Evolutionary conservation across 2,888 invertebrate species (phyloP).

Genomic region (Euspilapteryx auroguttella): DNA sequence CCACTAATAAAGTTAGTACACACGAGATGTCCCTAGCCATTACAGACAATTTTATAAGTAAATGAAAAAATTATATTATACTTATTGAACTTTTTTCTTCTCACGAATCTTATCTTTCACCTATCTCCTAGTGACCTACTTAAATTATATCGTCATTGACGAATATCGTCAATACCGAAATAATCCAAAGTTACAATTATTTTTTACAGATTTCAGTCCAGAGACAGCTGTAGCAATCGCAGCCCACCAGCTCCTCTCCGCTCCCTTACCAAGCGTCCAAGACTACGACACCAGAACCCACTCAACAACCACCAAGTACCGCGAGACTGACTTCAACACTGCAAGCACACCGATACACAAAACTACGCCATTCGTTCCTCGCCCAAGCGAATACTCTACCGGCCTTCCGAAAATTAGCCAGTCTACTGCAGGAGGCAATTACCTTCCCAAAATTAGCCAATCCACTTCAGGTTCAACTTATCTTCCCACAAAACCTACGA

Average conservation of each 20-base stretch:
- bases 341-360: slow-evolving; percentile 7
- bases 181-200: too few species aligned
- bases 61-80: too few species aligned
- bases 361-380: slow-evolving; percentile 14
- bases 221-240: slow-evolving; percentile 51
- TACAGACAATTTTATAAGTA: too few species aligned
- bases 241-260: slow-evolving; percentile 44
- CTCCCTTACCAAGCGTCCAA: slow-evolving; percentile 36
- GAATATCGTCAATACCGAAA: too few species aligned
- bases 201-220: slow-evolving; percentile 30
- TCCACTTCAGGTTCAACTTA: not conserved
- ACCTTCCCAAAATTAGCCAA: not conserved
- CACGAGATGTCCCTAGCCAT: too few species aligned
- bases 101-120: too few species aligned
- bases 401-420: not conserved
- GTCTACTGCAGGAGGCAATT: not conserved
- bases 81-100: too few species aligned
- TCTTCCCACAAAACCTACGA: not conserved
- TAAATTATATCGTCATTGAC: too few species aligned
- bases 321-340: not conserved
- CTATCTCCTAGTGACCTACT: too few species aligned
- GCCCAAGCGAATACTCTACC: slow-evolving; percentile 5
- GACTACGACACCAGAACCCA: slow-evolving; percentile 19
- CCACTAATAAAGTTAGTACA: too few species aligned
- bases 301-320: slow-evolving; percentile 13